Percentiles rank a stretch among this genome's conserved stretches.
These are phyloP conservation scores for Mus spicilegus DNA, from an alignment of 2,113 vertebrate species.

Conservation along the genomic window DNA sequence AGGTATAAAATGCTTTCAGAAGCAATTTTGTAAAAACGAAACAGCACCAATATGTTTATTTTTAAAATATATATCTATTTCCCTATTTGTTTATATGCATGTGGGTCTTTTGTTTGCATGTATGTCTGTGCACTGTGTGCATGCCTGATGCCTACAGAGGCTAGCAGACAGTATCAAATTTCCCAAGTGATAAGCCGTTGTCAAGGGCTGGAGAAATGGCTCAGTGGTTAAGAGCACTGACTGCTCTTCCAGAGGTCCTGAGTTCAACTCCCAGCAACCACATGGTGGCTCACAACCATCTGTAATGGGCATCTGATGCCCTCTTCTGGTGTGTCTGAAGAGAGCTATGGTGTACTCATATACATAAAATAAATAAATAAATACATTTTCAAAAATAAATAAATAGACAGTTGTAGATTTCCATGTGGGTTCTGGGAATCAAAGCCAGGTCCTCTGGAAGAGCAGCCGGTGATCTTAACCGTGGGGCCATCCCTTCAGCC, in stretches of 20 bases:
- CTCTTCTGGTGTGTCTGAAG: too few species aligned
- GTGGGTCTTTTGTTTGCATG: not conserved
- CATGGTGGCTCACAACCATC: too few species aligned
- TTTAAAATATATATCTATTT: not conserved
- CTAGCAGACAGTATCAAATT: not conserved
- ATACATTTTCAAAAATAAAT: too few species aligned
- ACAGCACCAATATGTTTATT: not conserved
- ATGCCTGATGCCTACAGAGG: not conserved
- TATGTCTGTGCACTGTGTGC: not conserved
- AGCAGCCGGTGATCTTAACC: not conserved
- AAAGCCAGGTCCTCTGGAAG: not conserved
- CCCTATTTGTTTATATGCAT: not conserved
- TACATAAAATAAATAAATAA: too few species aligned
- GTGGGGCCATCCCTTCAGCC: not conserved
- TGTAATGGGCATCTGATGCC: too few species aligned
- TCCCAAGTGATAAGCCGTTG: not conserved
- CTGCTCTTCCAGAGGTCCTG: too few species aligned
- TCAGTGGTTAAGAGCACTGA: too few species aligned
- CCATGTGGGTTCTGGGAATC: not conserved
- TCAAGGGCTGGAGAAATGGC: not conserved
- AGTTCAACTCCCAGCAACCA: too few species aligned
- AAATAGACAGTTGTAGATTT: not conserved
- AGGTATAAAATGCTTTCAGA: slow-evolving; percentile 75
- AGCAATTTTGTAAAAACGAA: slow-evolving; percentile 1
- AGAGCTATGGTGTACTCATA: too few species aligned